A percentile compares a stretch with the other conserved stretches of the same genome.
These are phyloP conservation scores for Caenorhabditis virilis DNA, from an alignment of 2,888 invertebrate species.

Conservation along the genomic window DNA sequence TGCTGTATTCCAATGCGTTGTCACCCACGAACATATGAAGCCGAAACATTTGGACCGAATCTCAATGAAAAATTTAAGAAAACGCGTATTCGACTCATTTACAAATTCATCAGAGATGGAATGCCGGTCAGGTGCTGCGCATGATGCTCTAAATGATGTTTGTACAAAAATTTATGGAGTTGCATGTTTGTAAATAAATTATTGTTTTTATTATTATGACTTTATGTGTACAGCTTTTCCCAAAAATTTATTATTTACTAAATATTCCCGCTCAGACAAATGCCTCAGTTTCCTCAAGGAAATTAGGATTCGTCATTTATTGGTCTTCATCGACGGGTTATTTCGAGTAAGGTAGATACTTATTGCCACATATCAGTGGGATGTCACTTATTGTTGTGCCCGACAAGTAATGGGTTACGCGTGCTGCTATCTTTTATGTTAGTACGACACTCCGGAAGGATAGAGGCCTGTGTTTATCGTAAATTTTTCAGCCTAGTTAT, in stretches of 20 bases:
- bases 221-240: too few species aligned
- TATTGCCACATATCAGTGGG: slow-evolving; percentile 6
- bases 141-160: slow-evolving; percentile 48
- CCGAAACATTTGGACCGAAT: slow-evolving; percentile 21
- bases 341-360: slow-evolving; percentile 47
- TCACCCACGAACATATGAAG: slow-evolving; percentile 17
- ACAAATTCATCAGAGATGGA: slow-evolving; percentile 42
- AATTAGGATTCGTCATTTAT: slow-evolving; percentile 49
- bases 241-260: too few species aligned
- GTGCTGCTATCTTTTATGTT: too few species aligned
- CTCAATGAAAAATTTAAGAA: slow-evolving; percentile 8
- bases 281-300: slow-evolving; percentile 44
- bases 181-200: slow-evolving; percentile 44
- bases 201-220: too few species aligned
- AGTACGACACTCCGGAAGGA: too few species aligned
- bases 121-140: slow-evolving; percentile 36
- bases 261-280: slow-evolving; percentile 46
- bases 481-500: too few species aligned
- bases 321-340: slow-evolving; percentile 50
- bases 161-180: slow-evolving; percentile 41
- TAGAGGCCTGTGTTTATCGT: too few species aligned
- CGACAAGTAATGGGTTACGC: slow-evolving; percentile 23
- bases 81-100: slow-evolving; percentile 38
- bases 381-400: background rate
- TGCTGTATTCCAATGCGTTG: slow-evolving; percentile 35